phyloP scores from a whole-genome alignment of 2,113 vertebrate genomes.

The Gnathochromis pfefferi region DNA sequence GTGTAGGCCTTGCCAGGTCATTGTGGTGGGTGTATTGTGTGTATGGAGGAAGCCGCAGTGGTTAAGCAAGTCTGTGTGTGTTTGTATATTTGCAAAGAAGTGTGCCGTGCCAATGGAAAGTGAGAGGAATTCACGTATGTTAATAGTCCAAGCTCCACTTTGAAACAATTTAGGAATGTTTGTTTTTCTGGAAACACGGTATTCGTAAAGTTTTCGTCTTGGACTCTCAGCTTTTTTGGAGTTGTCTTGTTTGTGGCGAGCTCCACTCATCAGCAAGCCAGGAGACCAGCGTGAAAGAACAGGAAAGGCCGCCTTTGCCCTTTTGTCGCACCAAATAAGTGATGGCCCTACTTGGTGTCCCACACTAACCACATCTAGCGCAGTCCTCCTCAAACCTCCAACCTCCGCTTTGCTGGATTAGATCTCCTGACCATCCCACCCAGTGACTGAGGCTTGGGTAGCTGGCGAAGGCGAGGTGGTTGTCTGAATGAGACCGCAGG shows the following conservation, averaged over 20 bases:
- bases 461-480: slow-evolving; percentile 50
- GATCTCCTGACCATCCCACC: slow-evolving; percentile 62
- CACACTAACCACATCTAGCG: slow-evolving; percentile 62
- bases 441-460: slow-evolving; percentile 57
- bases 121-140: slow-evolving; percentile 48
- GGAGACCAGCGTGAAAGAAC: neutral
- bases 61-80: slow-evolving; percentile 19
- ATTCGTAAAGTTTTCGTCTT: neutral
- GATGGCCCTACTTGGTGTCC: slow-evolving; percentile 47
- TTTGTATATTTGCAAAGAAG: slow-evolving; percentile 31
- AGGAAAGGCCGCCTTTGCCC: slow-evolving; percentile 40
- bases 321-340: slow-evolving; percentile 54
- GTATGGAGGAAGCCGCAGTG: slow-evolving; percentile 29
- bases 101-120: slow-evolving; percentile 43
- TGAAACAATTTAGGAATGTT: slow-evolving; percentile 1
- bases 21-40: slow-evolving; percentile 59
- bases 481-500: slow-evolving; percentile 69
- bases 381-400: slow-evolving; percentile 37
- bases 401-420: slow-evolving; percentile 44
- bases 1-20: slow-evolving; percentile 43
- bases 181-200: slow-evolving; percentile 25
- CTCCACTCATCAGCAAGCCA: slow-evolving; percentile 9
- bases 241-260: slow-evolving; percentile 36
- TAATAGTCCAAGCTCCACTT: slow-evolving; percentile 14
- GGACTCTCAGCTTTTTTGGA: neutral